Conservation (phyloP, 2,888 invertebrate species). For the Drosophila anomelani region DNA sequence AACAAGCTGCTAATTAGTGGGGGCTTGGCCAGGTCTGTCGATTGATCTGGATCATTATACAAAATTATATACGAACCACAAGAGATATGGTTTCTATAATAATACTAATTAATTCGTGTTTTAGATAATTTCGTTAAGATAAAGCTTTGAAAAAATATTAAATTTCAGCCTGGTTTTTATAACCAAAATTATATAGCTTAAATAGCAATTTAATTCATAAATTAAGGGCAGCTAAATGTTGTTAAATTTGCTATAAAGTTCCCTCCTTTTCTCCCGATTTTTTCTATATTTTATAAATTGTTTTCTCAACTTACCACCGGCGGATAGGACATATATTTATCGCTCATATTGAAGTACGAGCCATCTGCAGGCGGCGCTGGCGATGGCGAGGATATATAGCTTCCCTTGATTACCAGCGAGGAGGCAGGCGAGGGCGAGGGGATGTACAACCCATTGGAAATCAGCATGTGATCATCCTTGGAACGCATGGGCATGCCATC, state of each 20-base stretch:
- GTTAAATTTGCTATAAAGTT: background rate
- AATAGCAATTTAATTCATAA: background rate
- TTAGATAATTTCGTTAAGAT: background rate
- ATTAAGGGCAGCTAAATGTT: background rate
- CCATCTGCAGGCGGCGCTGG: constrained; percentile 83
- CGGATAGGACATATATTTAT: constrained; percentile 83
- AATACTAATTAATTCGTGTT: background rate
- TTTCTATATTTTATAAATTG: background rate
- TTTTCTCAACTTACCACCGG: constrained; percentile 79
- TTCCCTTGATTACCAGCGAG: constrained; percentile 83
- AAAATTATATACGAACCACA: background rate
- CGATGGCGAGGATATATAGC: constrained; percentile 83
- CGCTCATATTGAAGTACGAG: constrained; percentile 83
- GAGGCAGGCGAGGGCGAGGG: constrained; percentile 83
- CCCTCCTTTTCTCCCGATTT: accelerated
- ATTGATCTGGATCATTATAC: constrained; percentile 32
- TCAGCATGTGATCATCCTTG: constrained; percentile 83
- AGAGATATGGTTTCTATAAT: background rate
- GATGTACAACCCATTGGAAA: constrained; percentile 82
- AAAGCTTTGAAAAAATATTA: no score
- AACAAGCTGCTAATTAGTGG: constrained; percentile 28
- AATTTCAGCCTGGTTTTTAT: no score
- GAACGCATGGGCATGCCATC: constrained; percentile 77
- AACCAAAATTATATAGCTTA: no score
- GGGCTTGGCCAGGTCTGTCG: background rate